Conservation (phyloP, 2,888 invertebrate species). For the Cactoblastis cactorum region DNA sequence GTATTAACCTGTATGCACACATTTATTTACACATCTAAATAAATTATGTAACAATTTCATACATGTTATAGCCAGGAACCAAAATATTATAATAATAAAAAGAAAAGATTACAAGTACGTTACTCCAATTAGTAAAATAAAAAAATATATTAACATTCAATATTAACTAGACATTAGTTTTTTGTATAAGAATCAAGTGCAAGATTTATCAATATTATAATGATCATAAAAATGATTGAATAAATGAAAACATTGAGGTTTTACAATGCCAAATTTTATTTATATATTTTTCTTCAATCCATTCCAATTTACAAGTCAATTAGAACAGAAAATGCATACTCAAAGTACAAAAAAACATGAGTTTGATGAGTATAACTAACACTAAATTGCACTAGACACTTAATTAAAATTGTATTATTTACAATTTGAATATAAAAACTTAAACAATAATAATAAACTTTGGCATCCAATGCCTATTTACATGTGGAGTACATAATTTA, state of each 20-base stretch:
- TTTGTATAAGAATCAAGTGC: slow-evolving; percentile 1
- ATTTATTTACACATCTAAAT: slow-evolving; percentile 39
- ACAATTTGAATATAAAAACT: slow-evolving; percentile 12
- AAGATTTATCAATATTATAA: neutral
- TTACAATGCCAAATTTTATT: neutral
- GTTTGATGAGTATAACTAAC: slow-evolving; percentile 8
- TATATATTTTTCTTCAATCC: neutral
- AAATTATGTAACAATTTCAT: slow-evolving; percentile 34
- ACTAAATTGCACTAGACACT: slow-evolving; percentile 33
- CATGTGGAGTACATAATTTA: neutral
- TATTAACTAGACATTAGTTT: slow-evolving; percentile 4
- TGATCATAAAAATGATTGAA: slow-evolving; percentile 2
- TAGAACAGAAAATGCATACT: neutral
- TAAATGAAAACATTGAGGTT: slow-evolving; percentile 1
- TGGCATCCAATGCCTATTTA: slow-evolving; percentile 11
- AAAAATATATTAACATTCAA: slow-evolving; percentile 10
- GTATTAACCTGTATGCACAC: slow-evolving; percentile 32
- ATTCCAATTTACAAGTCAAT: neutral
- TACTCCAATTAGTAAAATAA: neutral
- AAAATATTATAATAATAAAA: neutral
- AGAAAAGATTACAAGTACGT: neutral
- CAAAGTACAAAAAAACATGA: neutral
- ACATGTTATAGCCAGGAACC: neutral
- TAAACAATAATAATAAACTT: slow-evolving; percentile 6
- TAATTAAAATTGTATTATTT: slow-evolving; percentile 20